Conservation (phyloP, 2,113 vertebrate genomes). For the Proteles cristata region DNA sequence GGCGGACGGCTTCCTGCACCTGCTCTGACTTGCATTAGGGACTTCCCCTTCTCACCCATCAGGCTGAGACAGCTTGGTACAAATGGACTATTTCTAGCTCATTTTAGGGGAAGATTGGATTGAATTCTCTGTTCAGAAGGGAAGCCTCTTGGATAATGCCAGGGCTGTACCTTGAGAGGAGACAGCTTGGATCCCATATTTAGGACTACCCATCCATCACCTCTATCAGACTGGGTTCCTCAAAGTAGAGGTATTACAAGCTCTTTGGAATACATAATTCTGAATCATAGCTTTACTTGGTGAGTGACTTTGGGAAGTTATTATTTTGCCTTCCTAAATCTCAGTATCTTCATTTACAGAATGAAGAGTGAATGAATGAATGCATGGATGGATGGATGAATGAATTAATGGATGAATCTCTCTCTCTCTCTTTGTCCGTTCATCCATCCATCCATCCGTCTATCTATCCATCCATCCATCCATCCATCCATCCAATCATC, state of each 20-base stretch:
- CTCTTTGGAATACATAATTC: background rate
- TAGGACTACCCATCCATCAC: background rate
- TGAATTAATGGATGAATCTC: background rate
- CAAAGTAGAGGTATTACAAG: background rate
- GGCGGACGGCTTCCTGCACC: slow-evolving; percentile 32
- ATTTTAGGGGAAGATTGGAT: background rate
- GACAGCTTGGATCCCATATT: background rate
- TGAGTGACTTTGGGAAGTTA: background rate
- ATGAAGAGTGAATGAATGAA: background rate
- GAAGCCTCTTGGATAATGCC: background rate
- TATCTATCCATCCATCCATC: background rate
- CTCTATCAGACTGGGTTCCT: background rate
- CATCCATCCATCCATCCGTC: no score
- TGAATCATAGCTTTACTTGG: slow-evolving; percentile 1
- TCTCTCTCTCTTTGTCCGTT: background rate
- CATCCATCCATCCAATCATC: background rate
- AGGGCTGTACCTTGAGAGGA: background rate
- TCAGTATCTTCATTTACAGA: background rate
- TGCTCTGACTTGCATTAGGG: background rate
- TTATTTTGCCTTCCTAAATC: background rate
- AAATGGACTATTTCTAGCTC: slow-evolving; percentile 12
- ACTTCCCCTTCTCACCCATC: background rate
- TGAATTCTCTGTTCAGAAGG: slow-evolving; percentile 29
- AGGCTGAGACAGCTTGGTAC: background rate
- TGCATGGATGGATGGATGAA: background rate